Base-by-base conservation (phyloP, 2,797 vertebrate genomes). In the Gastrophryne carolinensis region DNA sequence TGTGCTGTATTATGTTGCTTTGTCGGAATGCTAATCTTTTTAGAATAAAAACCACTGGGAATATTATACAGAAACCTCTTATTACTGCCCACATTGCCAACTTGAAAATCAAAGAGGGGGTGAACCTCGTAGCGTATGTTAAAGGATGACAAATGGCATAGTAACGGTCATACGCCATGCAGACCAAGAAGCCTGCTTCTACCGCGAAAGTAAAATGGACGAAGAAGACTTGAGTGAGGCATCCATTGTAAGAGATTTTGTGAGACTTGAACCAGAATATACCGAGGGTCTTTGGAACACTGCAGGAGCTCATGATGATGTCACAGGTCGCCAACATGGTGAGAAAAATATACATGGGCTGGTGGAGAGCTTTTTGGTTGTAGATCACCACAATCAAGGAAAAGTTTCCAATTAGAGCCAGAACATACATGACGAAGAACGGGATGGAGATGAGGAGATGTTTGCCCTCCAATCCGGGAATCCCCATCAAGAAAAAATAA, bases 401-500 rank as follows among this genome's bases (percentile, higher is more conserved):
- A 35, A 26, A 13, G 9, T 73, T 73, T n/a, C 71, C 71, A 24
- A 34, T 2, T 0, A 73, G 34, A 34, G 50, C 44, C 34, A 57
- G 2, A 1, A 64, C 10, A 17, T 73, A 73, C 71, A 73, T 64
- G 61, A 62, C 56, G 21, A 15, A 73, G 61, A 73, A 73, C 8
- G 50, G 60, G 61, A 73, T 56, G 61, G 71, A 73, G 24, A 73
- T 19, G 12, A 73, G 34, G 26, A 73, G 23, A 15, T 73, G 71
- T 2, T 26, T 26, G 0, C 47, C 44, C 35, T 65, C 71, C 34
- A 73, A 35, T 10, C 71, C 50, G 8, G 71, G 71, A 23, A 73
- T 65, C 10, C 71, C 71, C 2, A n/a, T 56, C 35, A 73, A 37
- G 8, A 73, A 15, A 21, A 73, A 73, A 54, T 65, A 37, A 15